Evolutionary conservation across 2,888 invertebrate genomes (phyloP), one percentile per base, ranked within the genome.

Genomic region (Oligia fasciuncula): DNA sequence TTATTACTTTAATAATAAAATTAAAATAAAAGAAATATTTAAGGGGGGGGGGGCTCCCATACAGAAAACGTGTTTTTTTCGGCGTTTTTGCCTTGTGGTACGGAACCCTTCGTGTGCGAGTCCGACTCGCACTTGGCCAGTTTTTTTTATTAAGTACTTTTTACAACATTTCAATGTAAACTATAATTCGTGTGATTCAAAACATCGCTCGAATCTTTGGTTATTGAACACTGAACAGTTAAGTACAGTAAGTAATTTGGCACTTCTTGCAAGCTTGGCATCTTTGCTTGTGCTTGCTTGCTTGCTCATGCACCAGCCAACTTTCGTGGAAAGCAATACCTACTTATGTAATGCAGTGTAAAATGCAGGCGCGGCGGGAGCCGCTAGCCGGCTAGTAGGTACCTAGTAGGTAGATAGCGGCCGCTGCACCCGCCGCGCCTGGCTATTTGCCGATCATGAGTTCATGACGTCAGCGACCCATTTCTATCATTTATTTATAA

Each of bases 401-500:
- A 19, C 6, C 40, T 57, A 72, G 23, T 57, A 54, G 40, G 35
- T 35, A 19, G 65, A 17, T 3, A 9, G 43, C n/a, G 19, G 51
- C 62, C 62, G 40, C 46, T n/a, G 46, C n/a, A 8, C 35, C 46
- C 49, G 23, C 49, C 46, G 23, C 76, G n/a, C 19, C 62, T 29
- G 29, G 60, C 62, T 49, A 63, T 2, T 4, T 43, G 60, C 35
- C 62, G 62, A 8, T 4, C 23, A 1, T 14, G 43, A 13, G 62
- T 5, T 4, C 23, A 1, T 14, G 43, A 13, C 54, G 72, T 51
- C 2, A 19, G 4, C 57, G 73, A 73, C 63, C 70, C 79, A 84
- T 74, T 79, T 83, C 66, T 79, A 46, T 72, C 40, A 43, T 71
- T 72, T 85, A 83, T 79, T 74, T 76, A 66, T 76, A 83, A 6